Conservation (phyloP, 2,113 vertebrate genomes). For the Xiphophorus hellerii region DNA sequence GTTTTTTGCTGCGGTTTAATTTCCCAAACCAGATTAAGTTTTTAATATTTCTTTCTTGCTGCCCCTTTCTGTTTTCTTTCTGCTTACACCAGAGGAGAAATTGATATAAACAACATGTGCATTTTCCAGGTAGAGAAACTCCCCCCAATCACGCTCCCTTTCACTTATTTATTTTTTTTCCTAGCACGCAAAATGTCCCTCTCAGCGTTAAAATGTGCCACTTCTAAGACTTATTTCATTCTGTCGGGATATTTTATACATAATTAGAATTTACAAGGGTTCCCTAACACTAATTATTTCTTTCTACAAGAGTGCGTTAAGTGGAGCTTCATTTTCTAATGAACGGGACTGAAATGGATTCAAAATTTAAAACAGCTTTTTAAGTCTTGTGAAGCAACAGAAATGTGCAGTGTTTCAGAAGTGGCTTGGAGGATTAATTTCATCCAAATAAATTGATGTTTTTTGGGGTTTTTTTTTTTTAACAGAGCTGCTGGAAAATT, state of each 20-base stretch:
- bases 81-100: slow-evolving; percentile 54
- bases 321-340: slow-evolving; percentile 36
- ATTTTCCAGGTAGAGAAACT: slow-evolving; percentile 25
- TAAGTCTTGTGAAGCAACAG: not conserved
- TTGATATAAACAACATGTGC: slow-evolving; percentile 53
- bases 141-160: slow-evolving; percentile 25
- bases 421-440: not conserved
- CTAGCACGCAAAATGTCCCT: slow-evolving; percentile 61
- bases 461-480: too few species aligned
- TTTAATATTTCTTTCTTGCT: slow-evolving; percentile 23
- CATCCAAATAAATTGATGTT: not conserved
- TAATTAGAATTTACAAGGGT: slow-evolving; percentile 44
- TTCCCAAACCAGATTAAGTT: slow-evolving; percentile 10
- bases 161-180: slow-evolving; percentile 63
- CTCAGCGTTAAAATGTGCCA: slow-evolving; percentile 51
- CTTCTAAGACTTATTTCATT: slow-evolving; percentile 35
- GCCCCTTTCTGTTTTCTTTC: slow-evolving; percentile 33
- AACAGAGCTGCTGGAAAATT: not conserved
- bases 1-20: not conserved
- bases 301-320: slow-evolving; percentile 33
- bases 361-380: slow-evolving; percentile 9
- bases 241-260: slow-evolving; percentile 38
- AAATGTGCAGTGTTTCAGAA: not conserved
- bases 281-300: slow-evolving; percentile 21
- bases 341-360: slow-evolving; percentile 39